These are phyloP conservation scores for Acromyrmex heyeri DNA, from an alignment of 1,140 invertebrate genomes.

Conservation along the genomic window DNA sequence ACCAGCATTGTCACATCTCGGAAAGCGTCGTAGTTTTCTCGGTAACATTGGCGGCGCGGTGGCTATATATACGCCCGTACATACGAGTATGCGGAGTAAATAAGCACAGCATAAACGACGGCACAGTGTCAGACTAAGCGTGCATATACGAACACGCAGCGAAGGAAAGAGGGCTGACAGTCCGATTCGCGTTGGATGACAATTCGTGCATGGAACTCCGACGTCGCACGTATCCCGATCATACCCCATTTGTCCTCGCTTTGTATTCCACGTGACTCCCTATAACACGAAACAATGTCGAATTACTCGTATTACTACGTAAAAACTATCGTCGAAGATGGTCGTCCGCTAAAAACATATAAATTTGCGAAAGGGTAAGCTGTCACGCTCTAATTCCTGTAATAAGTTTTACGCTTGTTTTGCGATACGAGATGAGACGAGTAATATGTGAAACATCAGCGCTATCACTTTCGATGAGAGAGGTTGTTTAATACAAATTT, in stretches of 20 bases:
- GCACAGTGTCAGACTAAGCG: constrained; percentile 38
- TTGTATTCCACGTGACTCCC: not conserved
- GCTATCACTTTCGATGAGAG: no score
- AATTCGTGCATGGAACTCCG: constrained; percentile 19
- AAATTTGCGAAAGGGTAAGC: constrained; percentile 81
- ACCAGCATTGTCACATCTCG: constrained; percentile 46
- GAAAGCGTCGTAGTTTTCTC: constrained; percentile 15
- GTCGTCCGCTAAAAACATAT: constrained; percentile 71
- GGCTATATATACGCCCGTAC: constrained; percentile 32
- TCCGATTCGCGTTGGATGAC: constrained; percentile 24
- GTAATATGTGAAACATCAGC: not conserved
- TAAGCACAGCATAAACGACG: constrained; percentile 48
- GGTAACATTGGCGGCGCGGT: constrained; percentile 7
- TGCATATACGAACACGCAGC: constrained; percentile 42
- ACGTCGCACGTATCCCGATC: constrained; percentile 36
- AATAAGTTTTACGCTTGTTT: not conserved
- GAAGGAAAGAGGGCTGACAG: constrained; percentile 56
- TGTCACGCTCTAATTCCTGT: not conserved
- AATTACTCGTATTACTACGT: constrained; percentile 81
- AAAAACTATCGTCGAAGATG: constrained; percentile 71
- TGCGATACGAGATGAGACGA: constrained; percentile 71
- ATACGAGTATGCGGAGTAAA: constrained; percentile 41
- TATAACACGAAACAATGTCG: constrained; percentile 63
- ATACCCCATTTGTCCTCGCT: not conserved
- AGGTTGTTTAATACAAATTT: not conserved